A percentile compares a stretch with the other conserved stretches of the same genome.
phyloP scores from a whole-genome alignment of 1,140 invertebrate species.

The Caerostris darwini region DNA sequence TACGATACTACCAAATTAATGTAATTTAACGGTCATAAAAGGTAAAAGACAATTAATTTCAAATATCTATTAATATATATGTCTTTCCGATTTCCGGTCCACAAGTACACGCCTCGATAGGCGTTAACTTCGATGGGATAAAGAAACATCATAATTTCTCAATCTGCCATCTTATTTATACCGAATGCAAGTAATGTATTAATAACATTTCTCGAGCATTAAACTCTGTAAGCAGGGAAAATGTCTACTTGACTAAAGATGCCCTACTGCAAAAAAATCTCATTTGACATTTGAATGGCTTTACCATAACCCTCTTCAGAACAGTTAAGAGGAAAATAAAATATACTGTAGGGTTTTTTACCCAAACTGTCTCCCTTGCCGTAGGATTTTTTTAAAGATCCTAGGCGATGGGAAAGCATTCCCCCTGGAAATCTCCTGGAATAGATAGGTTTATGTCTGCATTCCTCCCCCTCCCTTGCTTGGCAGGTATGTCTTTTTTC shows the following conservation, averaged over 20 bases:
- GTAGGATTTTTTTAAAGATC: slow-evolving; percentile 18
- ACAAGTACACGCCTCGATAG: background rate
- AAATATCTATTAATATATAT: too few species aligned
- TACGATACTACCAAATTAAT: too few species aligned
- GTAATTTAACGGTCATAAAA: too few species aligned
- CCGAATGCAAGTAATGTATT: background rate
- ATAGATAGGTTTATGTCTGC: slow-evolving; percentile 49
- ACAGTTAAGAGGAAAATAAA: slow-evolving; percentile 44
- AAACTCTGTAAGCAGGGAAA: background rate
- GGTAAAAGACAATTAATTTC: too few species aligned
- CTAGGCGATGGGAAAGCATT: slow-evolving; percentile 40
- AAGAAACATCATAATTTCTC: background rate
- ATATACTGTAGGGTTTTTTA: slow-evolving; percentile 39
- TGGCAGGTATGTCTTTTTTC: slow-evolving; percentile 48
- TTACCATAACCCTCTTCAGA: slow-evolving; percentile 39
- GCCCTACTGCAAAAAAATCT: slow-evolving; percentile 11
- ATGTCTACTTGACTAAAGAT: slow-evolving; percentile 4
- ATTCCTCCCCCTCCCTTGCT: background rate
- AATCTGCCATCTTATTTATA: background rate
- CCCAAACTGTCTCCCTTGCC: slow-evolving; percentile 30
- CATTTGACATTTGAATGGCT: slow-evolving; percentile 66
- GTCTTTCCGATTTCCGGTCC: too few species aligned
- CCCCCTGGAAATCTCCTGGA: slow-evolving; percentile 45
- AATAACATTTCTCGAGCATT: background rate
- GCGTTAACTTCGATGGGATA: background rate